Evolutionary conservation across 2,888 invertebrate genomes (phyloP).

Genomic region (Dascillus cervinus): DNA sequence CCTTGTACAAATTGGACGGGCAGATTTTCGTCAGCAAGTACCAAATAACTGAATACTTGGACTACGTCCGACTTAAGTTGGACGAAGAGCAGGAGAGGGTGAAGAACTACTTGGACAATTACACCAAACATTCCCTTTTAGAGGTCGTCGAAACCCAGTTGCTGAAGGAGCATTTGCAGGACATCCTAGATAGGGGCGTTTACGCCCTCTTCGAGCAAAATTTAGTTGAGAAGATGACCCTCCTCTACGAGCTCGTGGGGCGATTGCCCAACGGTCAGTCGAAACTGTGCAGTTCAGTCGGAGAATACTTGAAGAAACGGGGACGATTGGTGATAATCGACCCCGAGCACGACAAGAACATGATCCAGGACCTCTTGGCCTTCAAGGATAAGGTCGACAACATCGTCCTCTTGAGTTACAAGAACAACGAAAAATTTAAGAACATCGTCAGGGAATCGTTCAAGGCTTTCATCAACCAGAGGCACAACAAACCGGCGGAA

Average conservation of each 20-base stretch:
- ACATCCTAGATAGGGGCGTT: slow-evolving; percentile 82
- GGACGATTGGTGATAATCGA: slow-evolving; percentile 90
- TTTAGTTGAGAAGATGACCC: slow-evolving; percentile 71
- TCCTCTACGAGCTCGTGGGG: slow-evolving; percentile 78
- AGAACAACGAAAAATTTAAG: slow-evolving; percentile 80
- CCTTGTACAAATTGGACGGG: slow-evolving; percentile 84
- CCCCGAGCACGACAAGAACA: slow-evolving; percentile 82
- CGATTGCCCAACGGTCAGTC: slow-evolving; percentile 80
- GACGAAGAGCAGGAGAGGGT: slow-evolving; percentile 85
- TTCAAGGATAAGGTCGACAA: slow-evolving; percentile 95
- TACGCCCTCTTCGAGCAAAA: slow-evolving; percentile 83
- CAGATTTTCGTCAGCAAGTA: slow-evolving; percentile 79
- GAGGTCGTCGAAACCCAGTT: slow-evolving; percentile 85
- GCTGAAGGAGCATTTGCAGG: slow-evolving; percentile 76
- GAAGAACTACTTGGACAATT: slow-evolving; percentile 81
- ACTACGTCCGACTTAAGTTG: slow-evolving; percentile 83
- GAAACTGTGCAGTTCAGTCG: slow-evolving; percentile 79
- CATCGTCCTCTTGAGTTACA: slow-evolving; percentile 81
- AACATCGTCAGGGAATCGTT: slow-evolving; percentile 91
- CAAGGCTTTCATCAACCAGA: slow-evolving; percentile 91
- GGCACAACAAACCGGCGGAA: slow-evolving; percentile 95
- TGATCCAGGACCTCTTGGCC: slow-evolving; percentile 90
- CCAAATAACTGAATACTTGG: slow-evolving; percentile 66
- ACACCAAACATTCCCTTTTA: slow-evolving; percentile 76
- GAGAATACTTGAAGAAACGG: slow-evolving; percentile 87